Base-by-base conservation (phyloP, 1,140 invertebrate species). In the Nymphalis io region DNA sequence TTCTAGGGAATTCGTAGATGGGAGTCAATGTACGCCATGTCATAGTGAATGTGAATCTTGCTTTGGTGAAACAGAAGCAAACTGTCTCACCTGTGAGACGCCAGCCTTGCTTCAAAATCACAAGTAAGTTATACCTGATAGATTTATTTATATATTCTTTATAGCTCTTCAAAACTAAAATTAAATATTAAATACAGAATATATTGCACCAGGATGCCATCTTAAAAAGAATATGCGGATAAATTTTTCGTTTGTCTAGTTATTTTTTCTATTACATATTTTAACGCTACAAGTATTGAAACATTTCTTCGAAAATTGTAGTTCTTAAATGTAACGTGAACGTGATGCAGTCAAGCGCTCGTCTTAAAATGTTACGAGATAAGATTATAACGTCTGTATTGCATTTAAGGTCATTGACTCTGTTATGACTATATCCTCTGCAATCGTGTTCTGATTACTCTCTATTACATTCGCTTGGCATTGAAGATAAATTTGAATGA, bases 41-140 rank as follows among this genome's bases (percentile, higher is more conserved):
- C 94, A 96, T 74, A 93, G 93, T 0, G 94, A 94, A 1, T 96
- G 96, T 75, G 94, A 95, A 60, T 94, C 94, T 0, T 97, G 96
- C 76, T 94, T 94, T 66, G 95, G 95, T 0, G 92, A 94, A 4
- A 94, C 93, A 1, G 94, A 95, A 38, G 89, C 93, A 33, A 93
- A 94, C 33, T 97, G 96, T 79, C 84, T 96, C 10, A 94, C 95
- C 11, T 97, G 96, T 80, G 91, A 93, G 1, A 91, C 92, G 27
- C 93, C 95, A 3, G 83, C 94, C 20, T 88, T 96, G 18, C 92
- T 97, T 0, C 94, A 97, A 80, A 93, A 94, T 44, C 92, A 93
- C 59, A 92, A 88, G 89, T 91, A 74, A 80, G 79, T 75, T 13
- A 27, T 20, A 11, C 10, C 13, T 0, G 6, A 44, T 48, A 13